Conservation (phyloP, 2,888 invertebrate species). For the Scaptodrosophila latifasciaeformis region DNA sequence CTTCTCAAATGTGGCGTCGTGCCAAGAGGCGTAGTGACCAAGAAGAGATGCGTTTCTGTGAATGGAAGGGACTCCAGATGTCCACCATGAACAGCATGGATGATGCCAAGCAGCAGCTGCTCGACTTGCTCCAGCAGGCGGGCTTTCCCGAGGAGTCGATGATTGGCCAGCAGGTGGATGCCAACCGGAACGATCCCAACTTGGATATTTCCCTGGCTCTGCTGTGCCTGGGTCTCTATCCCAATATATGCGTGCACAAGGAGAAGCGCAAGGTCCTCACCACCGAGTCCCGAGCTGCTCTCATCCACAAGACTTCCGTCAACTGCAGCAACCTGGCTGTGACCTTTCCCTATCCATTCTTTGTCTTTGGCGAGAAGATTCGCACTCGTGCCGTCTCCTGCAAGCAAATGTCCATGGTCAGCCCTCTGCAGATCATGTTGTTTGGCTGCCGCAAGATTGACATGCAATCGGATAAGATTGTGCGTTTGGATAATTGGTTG, state of each 20-base stretch:
- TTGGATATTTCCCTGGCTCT: conserved; percentile 90
- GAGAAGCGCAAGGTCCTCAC: conserved; percentile 97
- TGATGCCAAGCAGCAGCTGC: conserved; percentile 89
- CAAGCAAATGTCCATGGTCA: conserved; percentile 97
- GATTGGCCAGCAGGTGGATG: conserved; percentile 83
- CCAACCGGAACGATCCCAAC: conserved; percentile 84
- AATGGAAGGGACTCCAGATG: conserved; percentile 90
- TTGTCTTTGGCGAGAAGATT: conserved; percentile 99
- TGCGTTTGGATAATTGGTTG: conserved; percentile 95
- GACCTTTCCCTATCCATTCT: conserved; percentile 93
- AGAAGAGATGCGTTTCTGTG: conserved; percentile 90
- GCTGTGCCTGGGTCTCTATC: conserved; percentile 94
- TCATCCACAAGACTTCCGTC: conserved; percentile 97
- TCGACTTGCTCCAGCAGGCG: conserved; percentile 81
- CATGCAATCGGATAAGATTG: conserved; percentile 79
- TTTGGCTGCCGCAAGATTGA: conserved; percentile 89
- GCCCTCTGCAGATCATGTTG: conserved; percentile 92
- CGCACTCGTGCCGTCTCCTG: conserved; percentile 96
- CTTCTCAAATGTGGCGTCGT: conserved; percentile 88
- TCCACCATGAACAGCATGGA: conserved; percentile 92
- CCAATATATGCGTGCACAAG: conserved; percentile 96
- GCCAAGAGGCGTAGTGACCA: conserved; percentile 82
- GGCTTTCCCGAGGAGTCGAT: conserved; percentile 95
- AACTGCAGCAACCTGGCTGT: conserved; percentile 91
- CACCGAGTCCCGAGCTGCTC: conserved; percentile 94